Base-by-base conservation (phyloP, 2,797 vertebrate genomes). In the Sebastolobus alascanus region DNA sequence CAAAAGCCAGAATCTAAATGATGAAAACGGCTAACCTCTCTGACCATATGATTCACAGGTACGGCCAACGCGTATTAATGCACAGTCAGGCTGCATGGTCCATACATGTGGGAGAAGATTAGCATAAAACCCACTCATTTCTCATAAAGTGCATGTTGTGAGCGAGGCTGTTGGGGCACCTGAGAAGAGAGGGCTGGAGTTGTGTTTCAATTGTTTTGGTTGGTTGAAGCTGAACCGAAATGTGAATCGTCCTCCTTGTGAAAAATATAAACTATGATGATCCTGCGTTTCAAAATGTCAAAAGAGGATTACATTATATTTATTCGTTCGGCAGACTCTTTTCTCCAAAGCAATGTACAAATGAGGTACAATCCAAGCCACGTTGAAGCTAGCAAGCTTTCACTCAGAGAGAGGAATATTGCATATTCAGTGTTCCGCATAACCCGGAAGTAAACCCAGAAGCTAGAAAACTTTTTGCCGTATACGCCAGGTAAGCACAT, bases 81-180 rank as follows among this genome's bases (percentile, higher is more conserved):
- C 31, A 35, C 46, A 43, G 52, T 55, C 46, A 6, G 18, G 76
- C 38, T 29, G 70, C 67, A 72, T 84, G 84, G 90, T 92, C 90
- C 87, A 87, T 91, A 85, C 89, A 89, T 87, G 83, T 75, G 75
- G 84, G 67, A 77, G 79, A 85, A 79, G 35, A 91, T 95, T 93
- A 90, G 88, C 93, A 95, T 94, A 86, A 89, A 87, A 59, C 89
- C 88, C 86, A 92, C 87, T 86, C 77, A 35, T 80, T 89, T 84
- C 73, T 91, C 82, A 85, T 76, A 79, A 86, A 84, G 79, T 50
- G 33, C 33, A 78, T 68, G 79, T 85, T 33, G n/a, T 33, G 27
- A 46, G 40, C 27, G 38, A 29, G 38, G 40, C 38, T 31, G 25
- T 7, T 43, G 1, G 64, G 22, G 40, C 38, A 29, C 64, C 40